Base-by-base conservation (phyloP, 30 jellyfish, hydroid and myxozoan species). In the Haliclystus octoradiatus region DNA sequence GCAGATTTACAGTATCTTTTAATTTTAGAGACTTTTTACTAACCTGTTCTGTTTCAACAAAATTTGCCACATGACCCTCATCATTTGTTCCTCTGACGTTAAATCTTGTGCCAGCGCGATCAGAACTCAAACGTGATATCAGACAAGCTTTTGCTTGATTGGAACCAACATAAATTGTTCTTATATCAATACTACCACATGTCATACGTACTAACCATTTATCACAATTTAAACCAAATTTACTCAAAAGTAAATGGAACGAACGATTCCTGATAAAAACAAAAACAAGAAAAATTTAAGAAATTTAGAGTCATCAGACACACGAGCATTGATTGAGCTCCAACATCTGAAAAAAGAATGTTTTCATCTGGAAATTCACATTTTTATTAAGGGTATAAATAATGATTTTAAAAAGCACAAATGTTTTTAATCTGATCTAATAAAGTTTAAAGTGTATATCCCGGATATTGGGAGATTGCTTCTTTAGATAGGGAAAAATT, bases 31-130 rank as follows among this genome's bases (percentile, higher is more conserved):
- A 40, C 57, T 5, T 19, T 5, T 13, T 57, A 9, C 12, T 15
- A 5, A 91, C 99, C 96, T 91, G 99, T 33, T 91, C 99, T 12
- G 99, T 91, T 73, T 91, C 99, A 34, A 91, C 95, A 74, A 91
- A 91, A 63, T 91, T 91, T 26, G 95, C 95, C 23, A 84, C 99
- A 74, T 82, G 94, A 5, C 99, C 99, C 49, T 91, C 94, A 68
- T 91, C 99, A 78, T 91, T 78, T 52, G 95, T 79, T 31, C 99
- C 99, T 27, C 99, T 75, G 1, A 83, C 99, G 65, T 82, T 79
- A 53, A 82, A 81, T 29, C 95, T 73, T 1, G 95, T 78, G 9
- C 95, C 95, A 28, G 95, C 99, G 29, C 95, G 57, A 47, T 82
- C 94, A 35, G 96, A 83, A 46, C 95, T 77, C 70, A 91, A 70